These are phyloP conservation scores for Tapirus indicus DNA, from an alignment of 2,797 vertebrate species.

Conservation along the genomic window DNA sequence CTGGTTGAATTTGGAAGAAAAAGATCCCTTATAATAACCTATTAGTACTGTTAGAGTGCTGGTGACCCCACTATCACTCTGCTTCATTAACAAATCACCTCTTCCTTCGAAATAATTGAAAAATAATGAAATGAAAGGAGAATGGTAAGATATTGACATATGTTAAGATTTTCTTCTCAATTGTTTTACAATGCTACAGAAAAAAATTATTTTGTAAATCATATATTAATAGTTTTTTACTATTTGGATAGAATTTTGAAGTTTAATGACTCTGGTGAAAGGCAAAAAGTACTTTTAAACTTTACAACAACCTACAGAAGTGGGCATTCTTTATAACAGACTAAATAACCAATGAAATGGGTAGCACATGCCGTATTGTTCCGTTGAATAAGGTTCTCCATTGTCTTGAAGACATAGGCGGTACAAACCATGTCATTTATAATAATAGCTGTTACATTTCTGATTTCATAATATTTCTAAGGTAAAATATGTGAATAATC, in stretches of 20 bases:
- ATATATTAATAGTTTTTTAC: not conserved
- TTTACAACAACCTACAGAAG: not conserved
- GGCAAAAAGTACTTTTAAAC: not conserved
- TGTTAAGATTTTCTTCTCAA: not conserved
- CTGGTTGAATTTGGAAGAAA: not conserved
- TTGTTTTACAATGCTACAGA: not conserved
- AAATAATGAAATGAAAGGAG: not conserved
- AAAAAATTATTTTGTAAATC: not conserved
- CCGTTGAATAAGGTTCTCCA: not conserved
- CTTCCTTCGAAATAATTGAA: constrained; percentile 22
- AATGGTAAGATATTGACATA: not conserved
- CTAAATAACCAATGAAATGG: not conserved
- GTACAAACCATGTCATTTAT: not conserved
- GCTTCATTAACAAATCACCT: constrained; percentile 34
- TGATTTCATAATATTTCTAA: constrained; percentile 9
- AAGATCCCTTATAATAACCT: not conserved
- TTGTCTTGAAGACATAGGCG: not conserved
- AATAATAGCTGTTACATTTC: not conserved
- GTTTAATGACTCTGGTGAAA: not conserved
- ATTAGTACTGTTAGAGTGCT: not conserved
- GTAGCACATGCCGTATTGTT: not conserved
- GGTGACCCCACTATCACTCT: not conserved
- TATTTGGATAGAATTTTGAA: not conserved
- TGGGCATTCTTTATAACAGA: not conserved
- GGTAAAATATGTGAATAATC: not conserved